Evolutionary conservation across 64 coral and sea anemone genomes (phyloP), one percentile per base, ranked within the genome.

Genomic region (Actinia equina): DNA sequence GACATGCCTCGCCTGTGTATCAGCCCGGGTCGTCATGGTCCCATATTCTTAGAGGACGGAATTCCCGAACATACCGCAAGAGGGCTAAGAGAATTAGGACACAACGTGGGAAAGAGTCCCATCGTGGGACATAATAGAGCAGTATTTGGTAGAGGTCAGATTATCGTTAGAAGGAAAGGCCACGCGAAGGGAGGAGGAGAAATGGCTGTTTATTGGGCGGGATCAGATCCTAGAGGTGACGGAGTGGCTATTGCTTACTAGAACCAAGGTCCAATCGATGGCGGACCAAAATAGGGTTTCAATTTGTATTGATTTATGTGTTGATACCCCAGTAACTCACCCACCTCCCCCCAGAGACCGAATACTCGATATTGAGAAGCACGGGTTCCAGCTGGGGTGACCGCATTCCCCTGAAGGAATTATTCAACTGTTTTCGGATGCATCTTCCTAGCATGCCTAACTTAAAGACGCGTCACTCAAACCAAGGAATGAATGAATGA

Each of bases 131-230:
- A 88, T 69, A 23, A 79, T 64, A 89, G 94, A 56, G 6, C 0
- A 27, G 55, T 90, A 4, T 99, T 99, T 91, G 97, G 97, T 5
- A 84, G 97, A 53, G 97, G 97, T 16, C 93, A 99, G 59, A 99
- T 99, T 89, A 93, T 99, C 44, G 63, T 83, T 10, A 86, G 30
- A 7, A 99, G 82, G 86, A 85, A 53, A 49, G 79, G 85, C n/a
- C 80, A 54, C 51, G 61, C 61, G 4, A 81, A 92, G 74, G 63
- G 84, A 64, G 88, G 88, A 43, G 81, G 61, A 77, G 65, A 89
- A 17, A 77, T 56, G 49, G 54, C 59, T 13, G 97, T 99, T 44
- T 95, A 93, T n/a, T 99, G 97, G 97, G 84, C 90, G 18, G 97
- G 97, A 5, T 99, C 97, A 45, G 97, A 99, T 71, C 88, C 93